Evolutionary conservation across 2,888 invertebrate species (phyloP).

Genomic region (Seira ritae): DNA sequence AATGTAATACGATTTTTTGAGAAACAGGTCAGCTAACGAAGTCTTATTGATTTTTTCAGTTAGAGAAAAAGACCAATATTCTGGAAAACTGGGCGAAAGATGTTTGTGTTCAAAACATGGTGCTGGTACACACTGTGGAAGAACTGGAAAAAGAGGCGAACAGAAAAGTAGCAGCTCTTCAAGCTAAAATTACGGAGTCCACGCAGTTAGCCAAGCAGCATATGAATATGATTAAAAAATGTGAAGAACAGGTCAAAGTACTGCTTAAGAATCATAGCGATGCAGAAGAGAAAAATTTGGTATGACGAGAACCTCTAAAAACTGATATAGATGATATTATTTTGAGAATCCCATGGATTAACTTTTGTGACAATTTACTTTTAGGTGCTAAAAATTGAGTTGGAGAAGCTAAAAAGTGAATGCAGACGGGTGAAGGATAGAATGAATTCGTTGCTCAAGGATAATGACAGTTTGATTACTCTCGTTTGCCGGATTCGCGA

Average conservation of each 20-base stretch:
- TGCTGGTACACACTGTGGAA: slow-evolving; percentile 82
- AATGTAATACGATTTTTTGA: slow-evolving; percentile 26
- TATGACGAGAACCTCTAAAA: slow-evolving; percentile 32
- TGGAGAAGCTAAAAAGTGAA: slow-evolving; percentile 73
- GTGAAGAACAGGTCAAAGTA: slow-evolving; percentile 69
- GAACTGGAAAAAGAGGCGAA: slow-evolving; percentile 83
- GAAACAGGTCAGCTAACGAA: background rate
- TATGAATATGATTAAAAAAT: slow-evolving; percentile 70
- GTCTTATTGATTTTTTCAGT: slow-evolving; percentile 29
- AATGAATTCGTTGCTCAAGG: slow-evolving; percentile 67
- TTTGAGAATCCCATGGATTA: slow-evolving; percentile 23
- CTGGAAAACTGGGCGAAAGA: slow-evolving; percentile 72
- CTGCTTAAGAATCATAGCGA: slow-evolving; percentile 63
- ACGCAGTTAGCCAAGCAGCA: slow-evolving; percentile 74
- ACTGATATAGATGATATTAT: too few relatives aligned
- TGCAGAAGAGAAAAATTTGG: slow-evolving; percentile 62
- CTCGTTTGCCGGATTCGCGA: slow-evolving; percentile 71
- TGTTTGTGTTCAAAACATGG: slow-evolving; percentile 79
- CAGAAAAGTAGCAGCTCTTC: slow-evolving; percentile 79
- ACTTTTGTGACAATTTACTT: slow-evolving; percentile 14
- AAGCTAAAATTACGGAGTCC: slow-evolving; percentile 78
- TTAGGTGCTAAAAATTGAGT: slow-evolving; percentile 61
- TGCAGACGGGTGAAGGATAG: slow-evolving; percentile 62
- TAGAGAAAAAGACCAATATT: slow-evolving; percentile 68
- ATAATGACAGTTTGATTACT: slow-evolving; percentile 69